Evolutionary conservation across 1,140 invertebrate species (phyloP).

Genomic region (Trigoniulus corallinus): DNA sequence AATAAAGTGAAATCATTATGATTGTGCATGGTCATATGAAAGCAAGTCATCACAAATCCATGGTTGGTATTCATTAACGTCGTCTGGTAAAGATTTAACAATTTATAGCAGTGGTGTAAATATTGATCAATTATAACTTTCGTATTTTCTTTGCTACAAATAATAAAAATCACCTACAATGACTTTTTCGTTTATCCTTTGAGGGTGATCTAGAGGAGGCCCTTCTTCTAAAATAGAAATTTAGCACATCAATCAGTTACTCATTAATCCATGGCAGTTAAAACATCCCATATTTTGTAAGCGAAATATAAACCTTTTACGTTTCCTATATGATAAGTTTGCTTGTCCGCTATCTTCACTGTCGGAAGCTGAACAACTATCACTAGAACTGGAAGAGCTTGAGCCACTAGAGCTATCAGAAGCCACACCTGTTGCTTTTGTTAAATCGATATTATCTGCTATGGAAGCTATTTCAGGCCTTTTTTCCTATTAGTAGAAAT

Average conservation of each 20-base stretch:
- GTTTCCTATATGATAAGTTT: conserved; percentile 68
- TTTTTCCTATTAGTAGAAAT: conserved; percentile 32
- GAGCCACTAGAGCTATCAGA: conserved; percentile 87
- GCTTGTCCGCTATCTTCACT: conserved; percentile 48
- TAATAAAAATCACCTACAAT: too few species aligned
- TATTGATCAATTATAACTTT: background rate
- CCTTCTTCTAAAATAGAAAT: background rate
- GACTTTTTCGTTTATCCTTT: too few species aligned
- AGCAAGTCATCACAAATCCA: too few species aligned
- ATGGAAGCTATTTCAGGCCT: conserved; percentile 66
- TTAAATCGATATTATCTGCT: conserved; percentile 72
- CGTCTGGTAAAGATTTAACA: too few species aligned
- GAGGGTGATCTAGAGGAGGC: background rate
- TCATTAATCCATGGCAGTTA: too few species aligned
- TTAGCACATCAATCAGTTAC: too few species aligned
- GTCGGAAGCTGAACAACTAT: conserved; percentile 24
- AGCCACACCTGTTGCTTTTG: conserved; percentile 70
- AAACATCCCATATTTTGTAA: too few species aligned
- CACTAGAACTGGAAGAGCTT: conserved; percentile 54
- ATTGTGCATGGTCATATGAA: too few species aligned
- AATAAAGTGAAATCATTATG: too few species aligned
- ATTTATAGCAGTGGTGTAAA: too few species aligned
- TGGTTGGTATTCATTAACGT: too few species aligned
- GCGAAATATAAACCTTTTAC: conserved; percentile 55
- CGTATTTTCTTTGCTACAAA: background rate